These are phyloP conservation scores for Onychomys leucogaster DNA, from an alignment of 2,797 vertebrate species.

Conservation along the genomic window DNA sequence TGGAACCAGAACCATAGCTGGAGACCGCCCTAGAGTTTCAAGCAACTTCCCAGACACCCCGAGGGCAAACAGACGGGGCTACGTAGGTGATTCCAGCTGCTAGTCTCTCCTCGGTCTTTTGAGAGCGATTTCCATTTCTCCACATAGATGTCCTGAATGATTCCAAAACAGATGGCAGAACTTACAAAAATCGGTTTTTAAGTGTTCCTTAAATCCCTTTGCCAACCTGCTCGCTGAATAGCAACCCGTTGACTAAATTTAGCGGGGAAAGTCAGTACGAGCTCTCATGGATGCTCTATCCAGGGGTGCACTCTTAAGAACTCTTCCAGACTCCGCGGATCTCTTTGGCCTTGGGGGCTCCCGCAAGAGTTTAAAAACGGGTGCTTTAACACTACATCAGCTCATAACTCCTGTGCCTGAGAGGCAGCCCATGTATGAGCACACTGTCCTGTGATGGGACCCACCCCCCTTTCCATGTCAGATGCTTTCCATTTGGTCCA, in stretches of 20 bases:
- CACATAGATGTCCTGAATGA: conserved; percentile 46
- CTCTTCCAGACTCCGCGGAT: neutral
- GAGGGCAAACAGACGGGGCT: neutral
- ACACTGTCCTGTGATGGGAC: neutral
- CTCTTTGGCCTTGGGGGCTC: neutral
- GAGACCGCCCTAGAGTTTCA: neutral
- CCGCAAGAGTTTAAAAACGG: neutral
- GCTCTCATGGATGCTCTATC: neutral
- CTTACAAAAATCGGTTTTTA: conserved; percentile 45
- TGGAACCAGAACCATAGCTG: neutral
- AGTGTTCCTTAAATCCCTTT: neutral
- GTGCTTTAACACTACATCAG: conserved; percentile 35
- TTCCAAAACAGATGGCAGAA: conserved; percentile 61
- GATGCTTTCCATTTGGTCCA: conserved; percentile 59
- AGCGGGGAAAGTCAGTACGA: neutral
- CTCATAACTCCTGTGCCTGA: neutral
- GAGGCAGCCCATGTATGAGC: neutral
- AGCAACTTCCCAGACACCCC: neutral
- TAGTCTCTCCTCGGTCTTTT: neutral
- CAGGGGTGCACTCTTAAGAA: neutral
- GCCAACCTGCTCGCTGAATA: neutral
- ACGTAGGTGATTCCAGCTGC: neutral
- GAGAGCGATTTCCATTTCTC: conserved; percentile 62
- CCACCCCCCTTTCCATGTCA: neutral
- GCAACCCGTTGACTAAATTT: conserved; percentile 9